These are phyloP conservation scores for Bruchidius siliquastri DNA, from an alignment of 2,888 invertebrate genomes.

Conservation along the genomic window DNA sequence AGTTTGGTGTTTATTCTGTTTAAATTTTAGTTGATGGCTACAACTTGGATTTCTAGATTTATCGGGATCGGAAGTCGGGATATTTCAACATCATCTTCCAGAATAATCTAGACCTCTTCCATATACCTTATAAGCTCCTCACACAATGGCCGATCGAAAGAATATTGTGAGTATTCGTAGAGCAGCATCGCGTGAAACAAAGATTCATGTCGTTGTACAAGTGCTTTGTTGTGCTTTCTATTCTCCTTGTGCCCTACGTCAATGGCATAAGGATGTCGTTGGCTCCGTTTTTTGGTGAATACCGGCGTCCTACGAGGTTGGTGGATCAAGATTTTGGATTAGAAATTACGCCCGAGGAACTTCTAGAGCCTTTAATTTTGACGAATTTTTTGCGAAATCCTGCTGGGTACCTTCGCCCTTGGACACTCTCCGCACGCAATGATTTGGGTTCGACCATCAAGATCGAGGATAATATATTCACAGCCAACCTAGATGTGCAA, in stretches of 20 bases:
- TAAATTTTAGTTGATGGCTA: too few species aligned
- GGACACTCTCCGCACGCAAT: conserved; percentile 4
- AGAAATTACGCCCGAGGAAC: conserved; percentile 1
- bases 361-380: conserved; percentile 1
- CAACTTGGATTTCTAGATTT: neutral
- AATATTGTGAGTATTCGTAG: neutral
- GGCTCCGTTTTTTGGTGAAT: neutral
- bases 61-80: neutral
- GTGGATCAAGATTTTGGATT: conserved; percentile 4
- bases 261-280: neutral
- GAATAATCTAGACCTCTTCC: neutral
- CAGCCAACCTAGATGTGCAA: conserved; percentile 33
- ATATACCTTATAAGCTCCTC: neutral
- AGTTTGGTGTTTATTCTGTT: too few species aligned
- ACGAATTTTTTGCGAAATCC: conserved; percentile 1
- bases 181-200: neutral
- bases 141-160: neutral
- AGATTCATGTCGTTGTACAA: neutral
- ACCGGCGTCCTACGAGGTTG: neutral
- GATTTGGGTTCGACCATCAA: conserved; percentile 22
- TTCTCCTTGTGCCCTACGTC: neutral
- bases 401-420: conserved; percentile 3
- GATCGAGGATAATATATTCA: conserved; percentile 61
- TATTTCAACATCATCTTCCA: neutral
- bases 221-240: neutral